Percentiles rank a stretch among this genome's conserved stretches.
These are phyloP conservation scores for Leptinotarsa defecta DNA, from an alignment of 1,140 invertebrate species.

Conservation along the genomic window DNA sequence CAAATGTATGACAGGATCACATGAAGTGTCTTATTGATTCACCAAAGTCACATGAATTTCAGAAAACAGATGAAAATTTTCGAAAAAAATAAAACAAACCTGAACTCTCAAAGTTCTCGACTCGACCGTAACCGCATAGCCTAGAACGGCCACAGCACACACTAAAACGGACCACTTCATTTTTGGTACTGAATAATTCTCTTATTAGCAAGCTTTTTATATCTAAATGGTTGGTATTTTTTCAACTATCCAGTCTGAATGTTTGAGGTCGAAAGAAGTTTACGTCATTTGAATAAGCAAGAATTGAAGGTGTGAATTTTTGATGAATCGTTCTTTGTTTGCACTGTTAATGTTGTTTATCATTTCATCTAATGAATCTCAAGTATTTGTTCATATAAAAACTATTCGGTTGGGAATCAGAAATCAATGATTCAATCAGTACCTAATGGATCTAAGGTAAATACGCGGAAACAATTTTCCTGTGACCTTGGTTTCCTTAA, in stretches of 20 bases:
- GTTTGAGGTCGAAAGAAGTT: not conserved
- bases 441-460: too few relatives aligned
- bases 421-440: too few relatives aligned
- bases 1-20: too few relatives aligned
- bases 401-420: too few relatives aligned
- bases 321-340: not conserved
- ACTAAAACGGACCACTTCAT: not conserved
- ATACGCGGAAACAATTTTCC: too few relatives aligned
- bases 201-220: not conserved
- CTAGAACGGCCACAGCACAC: not conserved
- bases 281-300: slow-evolving; percentile 6
- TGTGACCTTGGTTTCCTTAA: too few relatives aligned
- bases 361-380: not conserved
- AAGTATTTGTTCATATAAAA: not conserved
- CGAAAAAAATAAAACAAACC: not conserved
- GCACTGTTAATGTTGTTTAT: not conserved
- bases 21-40: too few relatives aligned
- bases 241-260: not conserved
- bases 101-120: not conserved
- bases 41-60: too few relatives aligned
- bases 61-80: too few relatives aligned
- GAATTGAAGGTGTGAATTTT: not conserved
- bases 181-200: not conserved
- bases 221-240: not conserved
- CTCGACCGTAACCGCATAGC: not conserved